phyloP scores from a whole-genome alignment of 2,888 invertebrate species.

The Crossocerus cetratus region DNA sequence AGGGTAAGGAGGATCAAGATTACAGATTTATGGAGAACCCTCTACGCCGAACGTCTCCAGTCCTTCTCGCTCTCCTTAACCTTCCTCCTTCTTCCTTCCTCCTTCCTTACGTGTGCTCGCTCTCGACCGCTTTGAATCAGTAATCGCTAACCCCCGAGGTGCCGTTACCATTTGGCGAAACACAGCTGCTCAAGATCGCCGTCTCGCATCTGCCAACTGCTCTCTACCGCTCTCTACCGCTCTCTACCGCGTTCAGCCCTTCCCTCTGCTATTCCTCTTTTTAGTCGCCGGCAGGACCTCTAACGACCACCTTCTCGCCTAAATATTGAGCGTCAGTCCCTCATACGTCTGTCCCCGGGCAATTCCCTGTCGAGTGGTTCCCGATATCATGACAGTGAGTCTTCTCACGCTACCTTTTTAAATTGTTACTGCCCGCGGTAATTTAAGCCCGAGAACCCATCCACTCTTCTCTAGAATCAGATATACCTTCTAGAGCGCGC shows the following conservation, averaged over 20 bases:
- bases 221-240: neutral
- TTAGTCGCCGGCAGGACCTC: neutral
- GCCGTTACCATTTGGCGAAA: constrained; percentile 43
- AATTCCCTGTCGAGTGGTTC: neutral
- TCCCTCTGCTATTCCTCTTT: constrained; percentile 13
- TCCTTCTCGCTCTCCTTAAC: no score
- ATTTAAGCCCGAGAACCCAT: no score
- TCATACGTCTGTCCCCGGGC: neutral
- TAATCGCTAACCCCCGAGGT: constrained; percentile 23
- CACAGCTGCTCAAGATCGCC: constrained; percentile 40
- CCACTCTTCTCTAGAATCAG: no score
- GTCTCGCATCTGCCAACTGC: constrained; percentile 40
- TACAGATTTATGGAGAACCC: constrained; percentile 47
- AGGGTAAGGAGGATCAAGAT: constrained; percentile 44
- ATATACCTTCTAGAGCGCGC: no score
- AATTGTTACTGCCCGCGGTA: no score
- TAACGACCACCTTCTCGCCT: neutral
- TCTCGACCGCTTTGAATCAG: constrained; percentile 29
- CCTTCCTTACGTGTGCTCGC: no score
- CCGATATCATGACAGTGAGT: neutral
- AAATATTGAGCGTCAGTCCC: constrained; percentile 1
- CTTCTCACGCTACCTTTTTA: neutral
- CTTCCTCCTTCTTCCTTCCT: no score
- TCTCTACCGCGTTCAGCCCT: neutral
- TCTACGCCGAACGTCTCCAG: constrained; percentile 7